A percentile compares a stretch with the other conserved stretches of the same genome.
Evolutionary conservation across 2,113 vertebrate genomes (phyloP).

Genomic region (Hippopotamus amphibius): DNA sequence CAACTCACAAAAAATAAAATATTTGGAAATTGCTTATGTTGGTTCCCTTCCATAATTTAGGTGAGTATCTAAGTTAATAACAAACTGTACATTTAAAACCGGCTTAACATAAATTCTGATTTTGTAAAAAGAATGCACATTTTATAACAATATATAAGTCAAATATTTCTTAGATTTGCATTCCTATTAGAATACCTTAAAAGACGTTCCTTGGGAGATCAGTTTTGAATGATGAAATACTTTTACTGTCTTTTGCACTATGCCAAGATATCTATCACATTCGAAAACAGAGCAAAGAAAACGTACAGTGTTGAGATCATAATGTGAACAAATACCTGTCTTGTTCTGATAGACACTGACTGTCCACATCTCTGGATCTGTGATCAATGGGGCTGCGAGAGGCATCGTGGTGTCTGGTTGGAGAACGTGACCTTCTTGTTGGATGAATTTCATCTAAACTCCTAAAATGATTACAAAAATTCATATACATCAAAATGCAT

Average conservation of each 20-base stretch:
- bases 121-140: background rate
- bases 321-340: slow-evolving; percentile 93
- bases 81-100: background rate
- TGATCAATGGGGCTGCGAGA: slow-evolving; percentile 91
- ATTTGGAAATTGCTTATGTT: background rate
- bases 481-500: background rate
- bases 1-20: background rate
- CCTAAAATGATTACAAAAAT: slow-evolving; percentile 86
- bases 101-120: background rate
- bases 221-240: background rate
- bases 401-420: slow-evolving; percentile 95
- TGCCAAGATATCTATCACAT: background rate
- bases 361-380: slow-evolving; percentile 94
- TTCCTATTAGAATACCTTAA: background rate
- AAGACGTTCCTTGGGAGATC: slow-evolving; percentile 13
- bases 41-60: slow-evolving; percentile 24
- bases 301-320: slow-evolving; percentile 51
- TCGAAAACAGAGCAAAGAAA: slow-evolving; percentile 55
- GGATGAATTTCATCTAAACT: slow-evolving; percentile 99
- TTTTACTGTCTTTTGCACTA: background rate
- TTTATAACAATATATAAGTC: background rate
- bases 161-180: background rate
- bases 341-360: slow-evolving; percentile 96
- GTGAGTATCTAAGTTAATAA: background rate
- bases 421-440: slow-evolving; percentile 94